phyloP scores from a whole-genome alignment of 1,140 invertebrate species.

The Kradibia gibbosae region DNA sequence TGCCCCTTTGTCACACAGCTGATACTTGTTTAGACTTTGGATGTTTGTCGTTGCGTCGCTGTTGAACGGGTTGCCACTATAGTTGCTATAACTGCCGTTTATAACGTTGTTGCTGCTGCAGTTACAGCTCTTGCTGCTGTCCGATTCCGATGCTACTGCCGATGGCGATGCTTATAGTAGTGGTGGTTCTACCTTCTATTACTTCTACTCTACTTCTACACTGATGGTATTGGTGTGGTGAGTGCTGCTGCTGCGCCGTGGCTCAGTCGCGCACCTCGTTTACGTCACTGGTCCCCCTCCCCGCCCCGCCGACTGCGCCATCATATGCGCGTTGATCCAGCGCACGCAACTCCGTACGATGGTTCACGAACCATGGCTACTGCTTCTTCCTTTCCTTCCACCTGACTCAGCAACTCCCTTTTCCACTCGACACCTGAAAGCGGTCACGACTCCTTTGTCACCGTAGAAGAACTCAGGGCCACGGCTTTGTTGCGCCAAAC shows the following conservation, averaged over 20 bases:
- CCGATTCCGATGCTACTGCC: not conserved
- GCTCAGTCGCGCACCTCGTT: slow-evolving; percentile 2
- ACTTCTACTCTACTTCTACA: too few relatives aligned
- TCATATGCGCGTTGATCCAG: not conserved
- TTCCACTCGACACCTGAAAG: not conserved
- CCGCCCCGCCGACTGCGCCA: not conserved
- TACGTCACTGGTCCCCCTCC: slow-evolving; percentile 9
- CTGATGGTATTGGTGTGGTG: not conserved
- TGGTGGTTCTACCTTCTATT: too few relatives aligned
- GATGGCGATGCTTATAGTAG: not conserved
- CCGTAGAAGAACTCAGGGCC: not conserved
- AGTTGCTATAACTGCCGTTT: not conserved
- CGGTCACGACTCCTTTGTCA: not conserved
- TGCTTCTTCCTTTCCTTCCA: not conserved
- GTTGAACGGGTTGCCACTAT: not conserved
- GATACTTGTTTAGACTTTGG: slow-evolving; percentile 72
- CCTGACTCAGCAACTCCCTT: not conserved
- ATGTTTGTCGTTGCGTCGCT: slow-evolving; percentile 62
- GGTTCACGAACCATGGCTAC: not conserved
- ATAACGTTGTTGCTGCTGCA: not conserved
- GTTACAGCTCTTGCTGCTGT: not conserved
- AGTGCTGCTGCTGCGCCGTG: slow-evolving; percentile 21
- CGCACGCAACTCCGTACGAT: not conserved
- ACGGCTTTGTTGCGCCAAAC: not conserved
- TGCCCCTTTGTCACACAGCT: slow-evolving; percentile 67